Evolutionary conservation across 1,140 invertebrate species (phyloP), one percentile per base, ranked within the genome.

Genomic region (Bombus vancouverensis): DNA sequence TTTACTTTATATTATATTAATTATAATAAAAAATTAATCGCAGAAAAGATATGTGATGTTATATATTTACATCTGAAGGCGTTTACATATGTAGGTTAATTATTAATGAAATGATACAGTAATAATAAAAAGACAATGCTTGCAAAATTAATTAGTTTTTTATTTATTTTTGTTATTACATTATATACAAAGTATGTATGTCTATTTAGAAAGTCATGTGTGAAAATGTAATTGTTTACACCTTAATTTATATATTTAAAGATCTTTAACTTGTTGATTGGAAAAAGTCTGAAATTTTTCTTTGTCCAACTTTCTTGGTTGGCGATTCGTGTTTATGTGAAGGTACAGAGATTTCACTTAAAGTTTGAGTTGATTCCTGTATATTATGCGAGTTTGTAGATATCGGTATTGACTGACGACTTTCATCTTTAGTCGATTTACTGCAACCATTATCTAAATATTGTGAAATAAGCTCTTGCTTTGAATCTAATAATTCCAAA

Each of bases 281-380:
- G 83, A 93, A 94, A 77, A 92, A 94, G 10, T 93, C 92, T 0
- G 90, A 85, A 32, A 94, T 94, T 70, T 91, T 93, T 53, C 59
- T 90, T 74, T 94, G 93, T 39, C 72, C 78, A 32, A 44, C 59
- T 79, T 91, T 93, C 37, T 86, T 89, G 6, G n/a, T 39, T 12
- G 66, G 18, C 1, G 70, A 86, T n/a, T 47, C 34, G 34, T 59
- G 72, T 62, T 83, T 75, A 65, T 44, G 28, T 0, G 37, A 25
- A 39, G 4, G 6, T 71, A 71, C 5, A 71, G 68, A 73, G 6
- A n/a, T 73, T 44, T 42, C 42, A 15, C 72, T 32, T 47, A 28
- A 53, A 81, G 42, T 75, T 66, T 80, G 62, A 39, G 62, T 28
- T 3, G 68, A 80, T 83, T 86, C 71, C 42, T 32, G n/a, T 34